phyloP scores from a whole-genome alignment of 1,140 invertebrate species.

The Carposina sasakii region DNA sequence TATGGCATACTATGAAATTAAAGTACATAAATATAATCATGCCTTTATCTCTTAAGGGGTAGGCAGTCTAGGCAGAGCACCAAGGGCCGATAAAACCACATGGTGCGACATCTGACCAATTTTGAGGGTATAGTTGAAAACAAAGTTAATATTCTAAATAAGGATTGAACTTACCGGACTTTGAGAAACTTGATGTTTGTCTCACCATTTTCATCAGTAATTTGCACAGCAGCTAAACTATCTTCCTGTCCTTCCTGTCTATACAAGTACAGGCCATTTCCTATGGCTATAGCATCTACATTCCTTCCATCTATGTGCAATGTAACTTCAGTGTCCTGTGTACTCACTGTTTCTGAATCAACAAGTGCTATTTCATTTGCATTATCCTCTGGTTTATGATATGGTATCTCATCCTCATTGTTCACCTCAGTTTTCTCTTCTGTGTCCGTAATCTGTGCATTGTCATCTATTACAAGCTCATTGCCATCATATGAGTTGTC shows the following conservation, averaged over 20 bases:
- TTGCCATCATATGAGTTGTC: slow-evolving; percentile 68
- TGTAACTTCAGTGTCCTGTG: slow-evolving; percentile 55
- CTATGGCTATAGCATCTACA: slow-evolving; percentile 68
- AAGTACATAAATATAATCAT: no score
- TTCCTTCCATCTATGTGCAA: slow-evolving; percentile 68
- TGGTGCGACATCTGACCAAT: no score
- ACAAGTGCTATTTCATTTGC: slow-evolving; percentile 12
- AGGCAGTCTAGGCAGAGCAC: no score
- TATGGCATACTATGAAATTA: no score
- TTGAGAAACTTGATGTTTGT: slow-evolving; percentile 65
- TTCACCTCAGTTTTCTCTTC: slow-evolving; percentile 35
- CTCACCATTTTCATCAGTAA: slow-evolving; percentile 52
- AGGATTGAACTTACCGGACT: slow-evolving; percentile 64
- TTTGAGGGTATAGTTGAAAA: no score
- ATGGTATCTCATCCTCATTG: slow-evolving; percentile 14
- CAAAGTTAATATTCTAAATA: no score
- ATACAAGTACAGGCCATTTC: slow-evolving; percentile 66
- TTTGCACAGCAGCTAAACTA: slow-evolving; percentile 62
- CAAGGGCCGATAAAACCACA: no score
- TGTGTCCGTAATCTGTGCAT: slow-evolving; percentile 41
- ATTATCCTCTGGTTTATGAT: slow-evolving; percentile 24
- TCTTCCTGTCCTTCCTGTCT: slow-evolving; percentile 59
- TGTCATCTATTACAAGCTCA: slow-evolving; percentile 69
- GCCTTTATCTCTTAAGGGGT: no score
- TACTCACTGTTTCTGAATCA: slow-evolving; percentile 33